A percentile compares a stretch with the other conserved stretches of the same genome.
Evolutionary conservation across 2,888 invertebrate genomes (phyloP).

Genomic region (Metalampra italica): DNA sequence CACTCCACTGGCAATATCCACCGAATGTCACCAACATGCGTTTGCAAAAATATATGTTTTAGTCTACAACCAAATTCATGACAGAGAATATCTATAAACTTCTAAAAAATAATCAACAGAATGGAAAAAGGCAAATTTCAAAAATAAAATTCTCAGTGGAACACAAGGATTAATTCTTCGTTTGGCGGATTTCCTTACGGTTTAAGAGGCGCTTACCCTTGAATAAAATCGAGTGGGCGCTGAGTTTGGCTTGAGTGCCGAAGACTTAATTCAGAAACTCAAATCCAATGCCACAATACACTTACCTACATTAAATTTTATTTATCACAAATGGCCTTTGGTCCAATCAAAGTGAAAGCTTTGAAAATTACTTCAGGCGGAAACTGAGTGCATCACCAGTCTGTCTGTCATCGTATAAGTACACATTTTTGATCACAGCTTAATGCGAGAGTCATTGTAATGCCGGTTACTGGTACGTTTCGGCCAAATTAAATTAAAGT

Average conservation of each 20-base stretch:
- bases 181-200: slow-evolving; percentile 31
- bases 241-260: slow-evolving; percentile 32
- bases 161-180: slow-evolving; percentile 38
- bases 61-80: too few species aligned
- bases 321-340: slow-evolving; percentile 3
- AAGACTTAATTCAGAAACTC: slow-evolving; percentile 30
- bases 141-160: slow-evolving; percentile 30
- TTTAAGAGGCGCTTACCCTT: slow-evolving; percentile 35
- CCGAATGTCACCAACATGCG: neutral
- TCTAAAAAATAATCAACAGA: neutral
- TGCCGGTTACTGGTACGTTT: too few species aligned
- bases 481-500: too few species aligned
- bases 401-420: too few species aligned
- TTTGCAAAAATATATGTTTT: too few species aligned
- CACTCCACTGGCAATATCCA: neutral
- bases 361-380: neutral
- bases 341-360: slow-evolving; percentile 6
- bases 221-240: slow-evolving; percentile 31
- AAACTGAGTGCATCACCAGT: neutral
- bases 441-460: too few species aligned
- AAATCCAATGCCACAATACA: slow-evolving; percentile 24
- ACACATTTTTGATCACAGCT: too few species aligned
- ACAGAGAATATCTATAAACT: too few species aligned
- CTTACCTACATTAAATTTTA: slow-evolving; percentile 15
- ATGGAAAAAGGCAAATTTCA: slow-evolving; percentile 25